phyloP scores from a whole-genome alignment of 2,888 invertebrate species.

The Dolichomitus sp. region DNA sequence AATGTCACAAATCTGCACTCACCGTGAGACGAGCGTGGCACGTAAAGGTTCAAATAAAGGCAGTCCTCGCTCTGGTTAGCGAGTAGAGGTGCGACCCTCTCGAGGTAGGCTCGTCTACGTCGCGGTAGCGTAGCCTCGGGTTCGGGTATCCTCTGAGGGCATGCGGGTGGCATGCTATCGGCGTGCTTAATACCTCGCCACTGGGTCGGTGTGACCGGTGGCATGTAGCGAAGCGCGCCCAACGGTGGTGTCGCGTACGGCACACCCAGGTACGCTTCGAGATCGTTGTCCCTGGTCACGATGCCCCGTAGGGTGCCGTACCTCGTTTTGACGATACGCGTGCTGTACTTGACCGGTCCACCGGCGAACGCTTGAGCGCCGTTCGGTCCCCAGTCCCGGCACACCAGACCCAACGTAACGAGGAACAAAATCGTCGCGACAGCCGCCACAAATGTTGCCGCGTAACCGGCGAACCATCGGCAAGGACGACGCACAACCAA shows the following conservation, averaged over 20 bases:
- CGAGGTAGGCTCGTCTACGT: conserved; percentile 94
- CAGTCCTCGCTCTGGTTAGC: conserved; percentile 99
- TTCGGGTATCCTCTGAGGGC: conserved; percentile 93
- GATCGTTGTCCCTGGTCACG: conserved; percentile 94
- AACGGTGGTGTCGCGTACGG: conserved; percentile 97
- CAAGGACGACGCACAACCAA: conserved; percentile 7
- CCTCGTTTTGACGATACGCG: conserved; percentile 94
- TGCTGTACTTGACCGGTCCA: conserved; percentile 92
- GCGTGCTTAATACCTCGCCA: conserved; percentile 94
- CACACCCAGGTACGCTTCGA: conserved; percentile 97
- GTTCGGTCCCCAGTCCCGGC: conserved; percentile 61
- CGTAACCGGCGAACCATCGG: background rate
- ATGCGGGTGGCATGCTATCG: conserved; percentile 94
- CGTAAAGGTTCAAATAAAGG: conserved; percentile 98
- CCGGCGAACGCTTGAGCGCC: conserved; percentile 85
- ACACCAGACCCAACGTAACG: conserved; percentile 60
- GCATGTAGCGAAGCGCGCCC: conserved; percentile 97
- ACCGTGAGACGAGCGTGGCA: conserved; percentile 90
- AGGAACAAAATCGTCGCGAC: conserved; percentile 45
- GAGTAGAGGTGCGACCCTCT: conserved; percentile 93
- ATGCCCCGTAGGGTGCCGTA: conserved; percentile 96
- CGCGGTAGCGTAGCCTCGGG: conserved; percentile 90
- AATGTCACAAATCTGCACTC: conserved; percentile 67
- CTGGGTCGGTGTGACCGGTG: conserved; percentile 96
- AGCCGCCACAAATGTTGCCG: background rate